Evolutionary conservation across 1,140 invertebrate species (phyloP), one percentile per base, ranked within the genome.

Genomic region (Panagrolaimus sp.): DNA sequence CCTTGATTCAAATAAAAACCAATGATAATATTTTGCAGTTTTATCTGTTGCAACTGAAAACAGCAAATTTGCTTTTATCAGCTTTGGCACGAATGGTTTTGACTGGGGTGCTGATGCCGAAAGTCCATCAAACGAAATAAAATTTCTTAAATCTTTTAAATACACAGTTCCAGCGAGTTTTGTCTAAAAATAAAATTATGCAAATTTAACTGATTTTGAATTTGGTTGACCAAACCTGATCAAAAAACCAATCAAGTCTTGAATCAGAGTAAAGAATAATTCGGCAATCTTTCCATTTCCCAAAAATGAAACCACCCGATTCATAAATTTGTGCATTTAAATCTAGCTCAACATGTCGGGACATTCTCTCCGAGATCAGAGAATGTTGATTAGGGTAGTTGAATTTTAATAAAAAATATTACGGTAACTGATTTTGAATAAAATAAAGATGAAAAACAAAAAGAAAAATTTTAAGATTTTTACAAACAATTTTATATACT

Each of bases 211-310:
- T 2, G 47, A n/a, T 24, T 2, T n/a, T 48, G 47, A 48, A 5
- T 48, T 2, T 52, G 17, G 52, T n/a, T 26, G 28, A n/a, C 3
- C 15, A 26, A 26, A 58, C 52, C 12, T 28, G 17, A 43, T 64
- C 63, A 14, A 43, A 32, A 43, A 64, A 64, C 28, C 28, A 43
- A 24, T 64, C 63, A 8, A 64, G 28, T n/a, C 28, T 32, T 38
- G 63, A 64, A 64, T 64, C 63, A 9, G 63, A 64, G 17, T 64
- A 64, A 5, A 64, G 28, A n/a, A 64, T 64, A 43, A 43, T 15
- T 17, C 28, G 38, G 38, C 43, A 43, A 43, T 64, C 63, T 32
- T 43, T 32, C 63, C 63, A 64, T 64, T 64, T 64, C 10, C 43
- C 43, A 14, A 43, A 64, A 47, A 47, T 15, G 28, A 64, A 64